Conservation (phyloP, 2,113 vertebrate genomes). For the Aphelocoma coerulescens region DNA sequence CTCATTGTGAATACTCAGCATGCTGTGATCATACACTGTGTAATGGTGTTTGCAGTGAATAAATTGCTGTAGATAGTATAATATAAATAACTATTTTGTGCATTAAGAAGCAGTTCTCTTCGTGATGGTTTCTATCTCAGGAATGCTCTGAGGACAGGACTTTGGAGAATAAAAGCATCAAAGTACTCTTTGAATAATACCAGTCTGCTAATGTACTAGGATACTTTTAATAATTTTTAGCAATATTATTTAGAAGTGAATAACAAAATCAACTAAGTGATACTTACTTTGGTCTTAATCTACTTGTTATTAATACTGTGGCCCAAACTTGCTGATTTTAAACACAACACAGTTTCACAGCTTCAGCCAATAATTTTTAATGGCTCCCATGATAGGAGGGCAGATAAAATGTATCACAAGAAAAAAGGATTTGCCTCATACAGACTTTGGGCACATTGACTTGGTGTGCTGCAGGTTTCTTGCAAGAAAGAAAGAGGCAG, state of each 20-base stretch:
- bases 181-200: slow-evolving; percentile 20
- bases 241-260: not conserved
- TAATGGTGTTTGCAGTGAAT: slow-evolving; percentile 63
- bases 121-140: slow-evolving; percentile 10
- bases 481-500: not conserved
- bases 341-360: not conserved
- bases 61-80: slow-evolving; percentile 62
- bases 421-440: not conserved
- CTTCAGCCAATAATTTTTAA: not conserved
- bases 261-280: not conserved
- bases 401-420: not conserved
- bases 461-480: not conserved
- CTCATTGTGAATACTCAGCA: slow-evolving; percentile 48
- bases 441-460: not conserved
- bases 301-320: not conserved
- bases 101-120: slow-evolving; percentile 42
- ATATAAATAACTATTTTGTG: slow-evolving; percentile 55
- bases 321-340: not conserved
- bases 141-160: not conserved
- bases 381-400: not conserved
- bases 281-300: not conserved
- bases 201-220: not conserved
- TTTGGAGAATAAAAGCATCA: slow-evolving; percentile 11
- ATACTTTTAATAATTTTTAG: not conserved
- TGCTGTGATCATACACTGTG: slow-evolving; percentile 51